A percentile compares a stretch with the other conserved stretches of the same genome.
phyloP scores from a whole-genome alignment of 2,888 invertebrate genomes.

The Agrochola litura region DNA sequence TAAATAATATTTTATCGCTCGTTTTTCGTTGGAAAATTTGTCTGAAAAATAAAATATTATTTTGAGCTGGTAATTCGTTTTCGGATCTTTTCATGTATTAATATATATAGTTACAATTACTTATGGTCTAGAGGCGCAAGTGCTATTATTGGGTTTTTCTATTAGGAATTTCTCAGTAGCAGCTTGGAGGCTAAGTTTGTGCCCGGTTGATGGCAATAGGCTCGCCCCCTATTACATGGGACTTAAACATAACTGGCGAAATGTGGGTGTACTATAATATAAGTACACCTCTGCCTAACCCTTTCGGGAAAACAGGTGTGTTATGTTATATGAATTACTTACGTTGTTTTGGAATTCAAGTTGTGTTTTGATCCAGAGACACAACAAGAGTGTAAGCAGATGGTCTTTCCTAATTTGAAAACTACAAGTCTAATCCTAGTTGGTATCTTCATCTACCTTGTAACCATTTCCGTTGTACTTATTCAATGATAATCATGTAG shows the following conservation, averaged over 20 bases:
- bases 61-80: conserved; percentile 21
- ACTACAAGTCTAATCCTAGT: not conserved
- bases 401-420: not conserved
- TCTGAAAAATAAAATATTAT: conserved; percentile 47
- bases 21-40: conserved; percentile 64
- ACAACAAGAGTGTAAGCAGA: not conserved
- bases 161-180: not conserved
- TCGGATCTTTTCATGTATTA: not conserved
- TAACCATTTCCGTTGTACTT: not conserved
- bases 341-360: not conserved
- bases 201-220: not conserved
- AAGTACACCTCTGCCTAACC: not conserved
- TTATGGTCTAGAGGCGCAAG: not conserved
- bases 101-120: not conserved
- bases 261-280: too few relatives aligned
- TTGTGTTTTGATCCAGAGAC: not conserved
- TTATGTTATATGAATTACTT: not conserved
- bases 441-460: not conserved
- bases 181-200: not conserved
- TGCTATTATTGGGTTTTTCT: too few relatives aligned
- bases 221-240: not conserved
- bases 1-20: conserved; percentile 72
- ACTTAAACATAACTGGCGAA: not conserved
- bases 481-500: conserved; percentile 3
- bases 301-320: not conserved